Percentiles rank a stretch among this genome's conserved stretches.
Conservation (phyloP, 2,113 vertebrate genomes). For the Saguinus midas region DNA sequence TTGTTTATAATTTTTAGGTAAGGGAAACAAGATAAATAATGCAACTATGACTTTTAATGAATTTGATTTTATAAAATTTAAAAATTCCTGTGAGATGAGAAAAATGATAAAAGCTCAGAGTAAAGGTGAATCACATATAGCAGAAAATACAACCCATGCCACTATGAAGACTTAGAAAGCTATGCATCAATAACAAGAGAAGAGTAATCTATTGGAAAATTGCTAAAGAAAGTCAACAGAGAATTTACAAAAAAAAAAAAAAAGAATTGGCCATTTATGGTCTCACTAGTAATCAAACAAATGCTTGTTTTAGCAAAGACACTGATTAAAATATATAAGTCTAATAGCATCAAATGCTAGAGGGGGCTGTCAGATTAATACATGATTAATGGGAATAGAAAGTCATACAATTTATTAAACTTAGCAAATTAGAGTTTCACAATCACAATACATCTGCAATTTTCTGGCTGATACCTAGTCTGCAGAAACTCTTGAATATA, state of each 20-base stretch:
- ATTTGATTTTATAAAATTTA: background rate
- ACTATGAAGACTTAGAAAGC: background rate
- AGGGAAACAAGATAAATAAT: background rate
- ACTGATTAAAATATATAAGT: background rate
- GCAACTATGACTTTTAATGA: background rate
- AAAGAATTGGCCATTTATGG: background rate
- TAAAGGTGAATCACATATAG: background rate
- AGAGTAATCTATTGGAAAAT: background rate
- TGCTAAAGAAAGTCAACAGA: background rate
- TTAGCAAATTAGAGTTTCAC: background rate
- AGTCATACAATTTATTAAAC: background rate
- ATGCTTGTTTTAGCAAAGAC: background rate
- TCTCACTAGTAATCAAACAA: background rate
- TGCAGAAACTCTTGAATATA: background rate
- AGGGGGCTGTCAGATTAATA: background rate
- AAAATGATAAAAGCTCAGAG: background rate
- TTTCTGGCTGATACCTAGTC: background rate
- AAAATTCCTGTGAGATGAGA: background rate
- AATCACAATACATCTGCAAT: background rate
- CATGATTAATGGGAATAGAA: background rate
- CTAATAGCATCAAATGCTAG: background rate
- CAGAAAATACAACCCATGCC: accelerated
- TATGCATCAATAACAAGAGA: background rate
- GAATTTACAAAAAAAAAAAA: background rate
- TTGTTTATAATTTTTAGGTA: background rate